Conservation (phyloP, 2,888 invertebrate species). For the Nebria brevicollis region DNA sequence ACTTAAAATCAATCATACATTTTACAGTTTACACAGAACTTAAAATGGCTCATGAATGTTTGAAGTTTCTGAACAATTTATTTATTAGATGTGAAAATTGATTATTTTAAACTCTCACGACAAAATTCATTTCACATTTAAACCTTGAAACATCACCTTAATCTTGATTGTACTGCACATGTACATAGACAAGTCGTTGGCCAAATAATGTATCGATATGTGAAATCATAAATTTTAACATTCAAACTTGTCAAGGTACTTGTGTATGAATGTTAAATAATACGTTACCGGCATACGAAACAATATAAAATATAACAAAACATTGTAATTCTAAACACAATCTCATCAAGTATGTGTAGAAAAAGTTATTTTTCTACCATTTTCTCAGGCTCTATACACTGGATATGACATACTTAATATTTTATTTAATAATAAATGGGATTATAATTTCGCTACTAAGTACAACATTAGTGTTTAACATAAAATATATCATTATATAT, state of each 20-base stretch:
- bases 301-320: not conserved
- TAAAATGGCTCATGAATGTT: not conserved
- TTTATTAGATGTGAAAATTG: not conserved
- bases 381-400: not conserved
- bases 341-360: not conserved
- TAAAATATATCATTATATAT: not conserved
- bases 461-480: not conserved
- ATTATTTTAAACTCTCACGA: not conserved
- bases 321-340: not conserved
- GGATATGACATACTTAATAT: not conserved
- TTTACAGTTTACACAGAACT: not conserved
- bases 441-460: not conserved
- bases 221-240: not conserved
- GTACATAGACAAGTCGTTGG: not conserved
- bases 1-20: not conserved
- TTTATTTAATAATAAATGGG: not conserved
- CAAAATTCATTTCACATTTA: not conserved
- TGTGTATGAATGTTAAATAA: not conserved
- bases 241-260: not conserved
- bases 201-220: not conserved
- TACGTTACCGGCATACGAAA: not conserved
- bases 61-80: not conserved
- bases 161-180: not conserved
- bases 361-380: not conserved
- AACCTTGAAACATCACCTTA: not conserved